A percentile compares a stretch with the other conserved stretches of the same genome.
Conservation (phyloP, 2,888 invertebrate species). For the Sclerodermus sp. region DNA sequence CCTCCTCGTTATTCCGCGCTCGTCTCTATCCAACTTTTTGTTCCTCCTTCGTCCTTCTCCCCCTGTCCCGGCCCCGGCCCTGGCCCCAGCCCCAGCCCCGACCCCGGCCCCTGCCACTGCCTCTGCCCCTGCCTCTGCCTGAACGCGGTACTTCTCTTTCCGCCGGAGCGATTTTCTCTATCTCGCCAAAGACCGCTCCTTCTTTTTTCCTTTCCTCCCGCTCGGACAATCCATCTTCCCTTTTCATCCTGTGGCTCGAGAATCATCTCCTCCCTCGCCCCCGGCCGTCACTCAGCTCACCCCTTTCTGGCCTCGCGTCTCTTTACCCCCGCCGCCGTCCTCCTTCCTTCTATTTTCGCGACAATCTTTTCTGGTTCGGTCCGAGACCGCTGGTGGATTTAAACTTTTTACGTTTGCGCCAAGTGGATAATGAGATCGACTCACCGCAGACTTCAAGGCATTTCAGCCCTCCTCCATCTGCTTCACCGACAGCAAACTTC, state of each 20-base stretch:
- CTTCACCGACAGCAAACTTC: background rate
- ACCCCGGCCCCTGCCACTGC: too few relatives aligned
- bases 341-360: too few relatives aligned
- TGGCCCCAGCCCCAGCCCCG: too few relatives aligned
- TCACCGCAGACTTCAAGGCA: slow-evolving; percentile 6
- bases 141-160: too few relatives aligned
- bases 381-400: slow-evolving; percentile 22
- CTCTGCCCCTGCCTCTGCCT: slow-evolving; percentile 12
- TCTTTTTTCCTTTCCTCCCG: background rate
- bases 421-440: slow-evolving; percentile 30
- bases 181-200: background rate
- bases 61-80: slow-evolving; percentile 27
- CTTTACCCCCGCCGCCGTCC: too few relatives aligned
- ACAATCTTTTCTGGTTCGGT: background rate
- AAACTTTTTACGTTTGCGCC: slow-evolving; percentile 31
- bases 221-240: slow-evolving; percentile 15
- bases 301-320: background rate
- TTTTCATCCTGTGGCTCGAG: slow-evolving; percentile 2
- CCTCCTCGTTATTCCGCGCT: slow-evolving; percentile 9
- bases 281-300: background rate
- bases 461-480: background rate
- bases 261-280: background rate
- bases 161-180: slow-evolving; percentile 7
- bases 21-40: slow-evolving; percentile 15
- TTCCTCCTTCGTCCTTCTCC: slow-evolving; percentile 16